phyloP scores from a whole-genome alignment of 2,888 invertebrate genomes.

The Coenonympha arcania region DNA sequence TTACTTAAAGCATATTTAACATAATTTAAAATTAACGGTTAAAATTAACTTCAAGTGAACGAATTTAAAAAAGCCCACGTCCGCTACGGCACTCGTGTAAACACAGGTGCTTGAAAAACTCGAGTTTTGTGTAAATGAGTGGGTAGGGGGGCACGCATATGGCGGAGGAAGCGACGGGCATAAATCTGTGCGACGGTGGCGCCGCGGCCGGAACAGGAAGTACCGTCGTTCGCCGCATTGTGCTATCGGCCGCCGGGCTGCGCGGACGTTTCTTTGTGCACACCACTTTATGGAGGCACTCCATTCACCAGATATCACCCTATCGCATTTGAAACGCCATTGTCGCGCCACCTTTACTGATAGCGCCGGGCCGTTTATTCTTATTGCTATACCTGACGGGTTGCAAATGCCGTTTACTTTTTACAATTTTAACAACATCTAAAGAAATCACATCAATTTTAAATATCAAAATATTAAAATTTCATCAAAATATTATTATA shows the following conservation, averaged over 20 bases:
- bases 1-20: too few relatives aligned
- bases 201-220: conserved; percentile 72
- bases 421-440: not conserved
- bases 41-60: not conserved
- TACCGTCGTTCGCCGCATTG: conserved; percentile 74
- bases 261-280: conserved; percentile 66
- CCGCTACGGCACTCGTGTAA: conserved; percentile 16
- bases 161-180: conserved; percentile 69
- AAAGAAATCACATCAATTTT: too few relatives aligned
- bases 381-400: conserved; percentile 24
- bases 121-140: conserved; percentile 71
- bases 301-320: conserved; percentile 57
- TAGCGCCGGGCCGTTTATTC: conserved; percentile 35
- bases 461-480: too few relatives aligned
- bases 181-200: conserved; percentile 70
- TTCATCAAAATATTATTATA: too few relatives aligned
- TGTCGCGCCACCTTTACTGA: conserved; percentile 63
- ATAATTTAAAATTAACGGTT: too few relatives aligned
- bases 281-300: conserved; percentile 62
- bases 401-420: conserved; percentile 19
- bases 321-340: conserved; percentile 54
- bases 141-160: conserved; percentile 59
- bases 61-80: not conserved
- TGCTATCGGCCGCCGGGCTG: conserved; percentile 68
- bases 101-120: conserved; percentile 69